phyloP scores from a whole-genome alignment of 1,140 invertebrate species.

The Pseudomyrmex pallidus region DNA sequence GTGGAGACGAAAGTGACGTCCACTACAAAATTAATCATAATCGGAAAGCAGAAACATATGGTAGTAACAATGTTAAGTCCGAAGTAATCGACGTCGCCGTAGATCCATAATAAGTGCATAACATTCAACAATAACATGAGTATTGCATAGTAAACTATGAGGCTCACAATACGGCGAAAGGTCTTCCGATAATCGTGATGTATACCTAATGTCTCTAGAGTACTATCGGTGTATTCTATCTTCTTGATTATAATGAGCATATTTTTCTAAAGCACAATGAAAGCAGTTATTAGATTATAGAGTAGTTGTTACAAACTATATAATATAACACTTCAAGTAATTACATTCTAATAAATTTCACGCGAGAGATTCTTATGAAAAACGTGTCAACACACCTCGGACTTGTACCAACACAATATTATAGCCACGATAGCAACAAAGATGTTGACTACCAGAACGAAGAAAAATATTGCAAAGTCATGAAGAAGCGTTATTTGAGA shows the following conservation, averaged over 20 bases:
- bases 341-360: no score
- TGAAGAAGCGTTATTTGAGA: not conserved
- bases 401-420: slow-evolving; percentile 30
- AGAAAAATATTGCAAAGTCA: not conserved
- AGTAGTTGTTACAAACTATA: not conserved
- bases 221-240: not conserved
- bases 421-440: slow-evolving; percentile 6
- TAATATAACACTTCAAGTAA: no score
- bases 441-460: not conserved
- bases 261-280: not conserved
- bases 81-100: not conserved
- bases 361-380: not conserved
- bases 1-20: not conserved
- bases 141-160: not conserved
- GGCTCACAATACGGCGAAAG: not conserved
- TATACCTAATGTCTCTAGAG: slow-evolving; percentile 26
- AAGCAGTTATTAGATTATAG: slow-evolving; percentile 13
- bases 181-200: not conserved
- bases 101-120: not conserved
- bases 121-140: not conserved
- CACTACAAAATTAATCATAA: slow-evolving; percentile 27
- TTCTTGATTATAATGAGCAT: slow-evolving; percentile 16
- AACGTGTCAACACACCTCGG: slow-evolving; percentile 5
- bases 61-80: not conserved
- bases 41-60: not conserved